Evolutionary conservation across 1,140 invertebrate species (phyloP).

Genomic region (Drosophila mauritiana): DNA sequence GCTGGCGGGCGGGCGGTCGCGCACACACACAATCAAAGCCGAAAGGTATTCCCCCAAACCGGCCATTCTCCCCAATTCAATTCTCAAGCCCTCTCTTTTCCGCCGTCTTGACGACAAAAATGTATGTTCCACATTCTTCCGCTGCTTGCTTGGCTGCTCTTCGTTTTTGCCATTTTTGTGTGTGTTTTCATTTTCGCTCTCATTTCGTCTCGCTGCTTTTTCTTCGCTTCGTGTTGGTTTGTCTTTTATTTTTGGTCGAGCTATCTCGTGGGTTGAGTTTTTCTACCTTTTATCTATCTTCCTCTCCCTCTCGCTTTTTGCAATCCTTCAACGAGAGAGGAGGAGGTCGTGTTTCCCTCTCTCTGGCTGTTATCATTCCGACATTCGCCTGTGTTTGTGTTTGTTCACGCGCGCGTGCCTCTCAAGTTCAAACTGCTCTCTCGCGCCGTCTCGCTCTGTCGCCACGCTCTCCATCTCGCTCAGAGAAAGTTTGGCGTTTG

Average conservation of each 20-base stretch:
- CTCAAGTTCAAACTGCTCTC: conserved; percentile 67
- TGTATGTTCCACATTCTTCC: conserved; percentile 80
- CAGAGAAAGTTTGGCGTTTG: conserved; percentile 82
- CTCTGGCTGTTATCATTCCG: conserved; percentile 70
- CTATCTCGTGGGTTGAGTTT: conserved; percentile 52
- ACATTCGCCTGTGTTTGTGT: conserved; percentile 75
- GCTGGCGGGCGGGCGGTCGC: neutral
- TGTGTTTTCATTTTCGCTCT: conserved; percentile 79
- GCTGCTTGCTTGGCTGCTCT: conserved; percentile 26
- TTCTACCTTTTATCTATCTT: conserved; percentile 54
- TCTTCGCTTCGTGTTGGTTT: conserved; percentile 31
- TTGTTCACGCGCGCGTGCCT: conserved; percentile 82
- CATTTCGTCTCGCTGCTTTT: conserved; percentile 59
- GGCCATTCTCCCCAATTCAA: conserved; percentile 15
- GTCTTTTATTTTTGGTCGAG: conserved; percentile 56
- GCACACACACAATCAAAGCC: conserved; percentile 35
- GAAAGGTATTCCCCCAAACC: conserved; percentile 79
- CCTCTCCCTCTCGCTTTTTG: conserved; percentile 28
- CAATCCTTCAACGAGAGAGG: conserved; percentile 33
- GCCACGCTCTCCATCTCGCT: conserved; percentile 27
- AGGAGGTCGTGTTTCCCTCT: conserved; percentile 14
- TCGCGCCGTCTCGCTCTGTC: conserved; percentile 17
- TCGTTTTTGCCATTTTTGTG: conserved; percentile 61
- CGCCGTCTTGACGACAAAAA: conserved; percentile 47
- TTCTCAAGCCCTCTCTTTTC: conserved; percentile 8